Percentiles rank a stretch among this genome's conserved stretches.
Conservation (phyloP, 2,797 vertebrate genomes). For the Notolepis coatsorum region DNA sequence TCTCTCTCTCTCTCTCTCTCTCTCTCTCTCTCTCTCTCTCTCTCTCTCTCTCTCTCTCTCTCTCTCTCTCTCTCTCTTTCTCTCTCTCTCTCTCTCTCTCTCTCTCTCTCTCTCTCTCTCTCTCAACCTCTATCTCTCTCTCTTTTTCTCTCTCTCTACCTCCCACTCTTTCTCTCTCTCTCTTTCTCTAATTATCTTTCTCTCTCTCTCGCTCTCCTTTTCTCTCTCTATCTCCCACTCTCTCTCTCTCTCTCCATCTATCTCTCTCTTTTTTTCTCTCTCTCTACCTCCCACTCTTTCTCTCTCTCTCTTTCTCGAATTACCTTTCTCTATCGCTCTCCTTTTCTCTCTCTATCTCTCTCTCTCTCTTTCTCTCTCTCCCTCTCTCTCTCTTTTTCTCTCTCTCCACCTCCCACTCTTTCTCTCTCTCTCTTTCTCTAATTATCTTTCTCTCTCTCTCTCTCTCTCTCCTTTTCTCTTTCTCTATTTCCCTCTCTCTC, state of each 20-base stretch:
- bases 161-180: conserved; percentile 19
- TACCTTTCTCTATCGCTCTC: no score
- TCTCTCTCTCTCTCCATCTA: conserved; percentile 1
- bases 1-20: background rate
- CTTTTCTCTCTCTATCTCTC: no score
- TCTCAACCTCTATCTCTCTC: background rate
- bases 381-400: background rate
- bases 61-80: no score
- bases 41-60: conserved; percentile 5
- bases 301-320: no score
- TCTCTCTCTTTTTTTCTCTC: background rate
- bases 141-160: conserved; percentile 9
- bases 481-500: conserved; percentile 23
- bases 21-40: background rate
- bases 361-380: no score
- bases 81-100: no score
- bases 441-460: background rate
- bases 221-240: no score
- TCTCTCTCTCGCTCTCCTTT: no score
- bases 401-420: background rate
- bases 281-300: no score
- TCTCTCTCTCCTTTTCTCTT: background rate
- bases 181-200: conserved; percentile 54
- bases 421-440: conserved; percentile 1
- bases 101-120: no score